phyloP scores from a whole-genome alignment of 2,888 invertebrate genomes.

The Eumacrocentrus americanus region DNA sequence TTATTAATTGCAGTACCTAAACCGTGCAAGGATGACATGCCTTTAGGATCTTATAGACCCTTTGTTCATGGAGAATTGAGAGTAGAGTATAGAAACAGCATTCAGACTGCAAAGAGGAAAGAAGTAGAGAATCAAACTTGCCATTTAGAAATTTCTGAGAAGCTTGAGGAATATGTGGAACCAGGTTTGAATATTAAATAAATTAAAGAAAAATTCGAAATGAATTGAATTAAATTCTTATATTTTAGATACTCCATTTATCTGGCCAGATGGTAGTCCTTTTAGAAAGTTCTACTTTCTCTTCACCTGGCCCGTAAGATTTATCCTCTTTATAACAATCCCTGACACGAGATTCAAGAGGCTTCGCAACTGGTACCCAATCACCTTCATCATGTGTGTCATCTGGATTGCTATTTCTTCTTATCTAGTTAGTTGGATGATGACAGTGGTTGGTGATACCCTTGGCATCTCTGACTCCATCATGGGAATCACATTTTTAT shows the following conservation, averaged over 20 bases:
- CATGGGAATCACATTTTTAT: constrained; percentile 90
- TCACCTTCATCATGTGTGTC: constrained; percentile 86
- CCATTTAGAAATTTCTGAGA: constrained; percentile 20
- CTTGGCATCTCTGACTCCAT: constrained; percentile 84
- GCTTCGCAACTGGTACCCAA: constrained; percentile 70
- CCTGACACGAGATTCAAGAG: constrained; percentile 70
- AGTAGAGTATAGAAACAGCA: constrained; percentile 50
- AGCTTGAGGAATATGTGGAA: constrained; percentile 44
- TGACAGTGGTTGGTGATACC: constrained; percentile 82
- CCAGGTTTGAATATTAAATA: constrained; percentile 44
- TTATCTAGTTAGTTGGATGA: constrained; percentile 91
- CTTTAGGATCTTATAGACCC: constrained; percentile 56
- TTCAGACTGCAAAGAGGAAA: constrained; percentile 42
- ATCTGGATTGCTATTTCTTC: constrained; percentile 85
- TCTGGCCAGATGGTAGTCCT: constrained; percentile 44
- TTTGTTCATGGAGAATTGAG: constrained; percentile 56
- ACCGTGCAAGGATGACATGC: constrained; percentile 48
- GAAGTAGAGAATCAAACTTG: constrained; percentile 40
- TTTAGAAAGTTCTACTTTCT: constrained; percentile 68
- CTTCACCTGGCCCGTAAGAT: constrained; percentile 74
- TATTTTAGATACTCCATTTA: constrained; percentile 39
- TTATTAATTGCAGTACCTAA: too few relatives aligned
- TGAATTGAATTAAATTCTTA: not conserved
- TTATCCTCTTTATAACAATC: constrained; percentile 71
- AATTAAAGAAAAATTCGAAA: not conserved